phyloP scores from a whole-genome alignment of 2,113 vertebrate species.

The Gavia stellata region DNA sequence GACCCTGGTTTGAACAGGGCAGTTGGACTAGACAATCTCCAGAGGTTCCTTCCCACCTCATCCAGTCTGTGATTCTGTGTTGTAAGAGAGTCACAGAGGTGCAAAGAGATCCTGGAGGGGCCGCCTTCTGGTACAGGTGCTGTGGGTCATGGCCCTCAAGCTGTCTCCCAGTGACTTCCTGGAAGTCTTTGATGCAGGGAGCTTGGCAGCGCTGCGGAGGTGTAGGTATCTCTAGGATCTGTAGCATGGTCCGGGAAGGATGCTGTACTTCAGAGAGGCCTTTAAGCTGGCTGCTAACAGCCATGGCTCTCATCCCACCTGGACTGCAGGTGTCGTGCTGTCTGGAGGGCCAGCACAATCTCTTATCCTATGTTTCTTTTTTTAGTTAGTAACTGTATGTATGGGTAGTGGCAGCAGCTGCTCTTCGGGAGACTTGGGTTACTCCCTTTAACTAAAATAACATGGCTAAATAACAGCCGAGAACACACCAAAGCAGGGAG shows the following conservation, averaged over 20 bases:
- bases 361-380: neutral
- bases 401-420: neutral
- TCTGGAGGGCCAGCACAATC: neutral
- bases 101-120: neutral
- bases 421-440: neutral
- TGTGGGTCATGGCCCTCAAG: neutral
- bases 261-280: neutral
- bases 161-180: neutral
- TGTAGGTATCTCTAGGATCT: neutral
- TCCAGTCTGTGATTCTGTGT: neutral
- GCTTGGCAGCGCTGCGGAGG: neutral
- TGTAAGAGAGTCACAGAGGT: neutral
- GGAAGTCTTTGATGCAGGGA: neutral
- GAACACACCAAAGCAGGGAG: neutral
- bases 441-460: neutral
- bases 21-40: neutral
- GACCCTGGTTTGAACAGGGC: neutral
- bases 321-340: neutral
- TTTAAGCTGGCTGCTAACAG: neutral
- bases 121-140: neutral
- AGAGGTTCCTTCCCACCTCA: neutral
- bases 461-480: neutral
- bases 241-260: neutral
- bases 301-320: neutral
- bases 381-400: neutral